phyloP scores from a whole-genome alignment of 2,113 vertebrate species.

The Isurus oxyrinchus region DNA sequence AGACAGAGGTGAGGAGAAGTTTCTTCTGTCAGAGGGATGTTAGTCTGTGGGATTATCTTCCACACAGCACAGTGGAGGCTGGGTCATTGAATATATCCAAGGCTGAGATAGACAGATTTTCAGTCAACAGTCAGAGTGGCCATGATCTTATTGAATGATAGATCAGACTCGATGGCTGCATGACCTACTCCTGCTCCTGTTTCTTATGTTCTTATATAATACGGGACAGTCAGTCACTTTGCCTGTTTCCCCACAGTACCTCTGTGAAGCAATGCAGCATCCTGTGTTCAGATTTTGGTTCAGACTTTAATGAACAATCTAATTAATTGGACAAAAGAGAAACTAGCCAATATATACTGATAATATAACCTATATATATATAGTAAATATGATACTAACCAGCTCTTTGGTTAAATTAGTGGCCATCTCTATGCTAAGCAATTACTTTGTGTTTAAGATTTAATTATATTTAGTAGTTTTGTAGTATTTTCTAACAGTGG shows the following conservation, averaged over 20 bases:
- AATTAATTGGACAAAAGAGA: not conserved
- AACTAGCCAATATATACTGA: not conserved
- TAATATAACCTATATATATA: not conserved
- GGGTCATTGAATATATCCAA: too few relatives aligned
- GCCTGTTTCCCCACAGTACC: not conserved
- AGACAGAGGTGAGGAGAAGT: too few relatives aligned
- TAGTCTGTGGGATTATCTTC: too few relatives aligned
- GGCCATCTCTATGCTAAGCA: not conserved
- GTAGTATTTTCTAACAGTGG: not conserved
- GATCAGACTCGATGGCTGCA: too few relatives aligned
- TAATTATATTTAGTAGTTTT: not conserved
- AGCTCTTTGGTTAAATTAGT: not conserved
- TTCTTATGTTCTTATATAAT: too few relatives aligned
- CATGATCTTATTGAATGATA: too few relatives aligned
- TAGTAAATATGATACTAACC: not conserved
- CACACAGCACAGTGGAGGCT: too few relatives aligned
- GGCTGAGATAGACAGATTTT: too few relatives aligned
- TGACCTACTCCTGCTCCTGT: too few relatives aligned
- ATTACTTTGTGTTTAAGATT: not conserved
- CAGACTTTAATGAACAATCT: not conserved
- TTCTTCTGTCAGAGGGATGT: too few relatives aligned
- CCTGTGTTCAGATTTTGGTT: not conserved
- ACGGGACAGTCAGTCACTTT: too few relatives aligned
- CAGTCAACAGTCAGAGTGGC: too few relatives aligned
- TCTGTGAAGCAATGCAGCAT: not conserved